Conservation (phyloP, 1,140 invertebrate genomes). For the Ylistrum balloti region DNA sequence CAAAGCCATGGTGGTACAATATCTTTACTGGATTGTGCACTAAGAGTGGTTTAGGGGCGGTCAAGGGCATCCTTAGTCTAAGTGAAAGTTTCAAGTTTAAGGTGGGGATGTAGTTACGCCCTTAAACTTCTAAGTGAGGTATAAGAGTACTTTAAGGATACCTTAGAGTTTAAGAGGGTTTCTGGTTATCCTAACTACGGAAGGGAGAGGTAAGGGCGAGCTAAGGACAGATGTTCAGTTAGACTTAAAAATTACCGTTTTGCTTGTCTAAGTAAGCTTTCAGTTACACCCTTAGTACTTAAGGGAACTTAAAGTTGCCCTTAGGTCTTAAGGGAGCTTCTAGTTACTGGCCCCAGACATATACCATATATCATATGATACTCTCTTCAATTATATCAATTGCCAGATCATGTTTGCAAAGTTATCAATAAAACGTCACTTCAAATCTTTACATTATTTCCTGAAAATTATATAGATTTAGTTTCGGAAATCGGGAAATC, state of each 20-base stretch:
- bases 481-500: too few relatives aligned
- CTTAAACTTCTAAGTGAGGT: not conserved
- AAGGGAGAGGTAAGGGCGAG: not conserved
- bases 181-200: not conserved
- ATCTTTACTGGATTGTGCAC: not conserved
- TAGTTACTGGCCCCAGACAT: constrained; percentile 44
- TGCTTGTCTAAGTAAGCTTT: not conserved
- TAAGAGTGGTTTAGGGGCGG: not conserved
- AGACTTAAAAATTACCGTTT: constrained; percentile 2
- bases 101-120: not conserved
- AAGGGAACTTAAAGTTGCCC: not conserved
- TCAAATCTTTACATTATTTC: too few relatives aligned
- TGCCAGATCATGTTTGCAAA: too few relatives aligned
- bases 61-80: not conserved
- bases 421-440: too few relatives aligned
- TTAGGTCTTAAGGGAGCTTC: constrained; percentile 47
- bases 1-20: not conserved
- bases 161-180: constrained; percentile 14
- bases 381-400: too few relatives aligned
- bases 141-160: not conserved
- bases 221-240: not conserved
- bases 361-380: too few relatives aligned
- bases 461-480: too few relatives aligned
- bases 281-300: constrained; percentile 26
- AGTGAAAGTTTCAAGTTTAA: not conserved